Base-by-base conservation (phyloP, 2,888 invertebrate species). In the Amblyjoppa fuscipennis region DNA sequence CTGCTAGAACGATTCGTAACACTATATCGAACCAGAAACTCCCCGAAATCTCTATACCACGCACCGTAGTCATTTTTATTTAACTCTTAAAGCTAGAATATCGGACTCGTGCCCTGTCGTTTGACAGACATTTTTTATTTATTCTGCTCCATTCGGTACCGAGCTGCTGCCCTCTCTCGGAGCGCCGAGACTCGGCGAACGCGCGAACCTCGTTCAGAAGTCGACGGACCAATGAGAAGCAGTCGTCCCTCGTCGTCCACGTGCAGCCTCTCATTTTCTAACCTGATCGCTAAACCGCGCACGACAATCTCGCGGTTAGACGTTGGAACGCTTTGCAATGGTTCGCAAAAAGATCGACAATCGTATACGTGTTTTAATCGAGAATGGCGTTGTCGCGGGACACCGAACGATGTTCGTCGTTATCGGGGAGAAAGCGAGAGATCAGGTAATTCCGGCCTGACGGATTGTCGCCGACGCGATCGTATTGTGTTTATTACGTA, bases 321-420 rank as follows among this genome's bases (percentile, higher is more conserved):
- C 13, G 3, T 49, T 49, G 16, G 4, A 31, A n/a, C 13, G 28
- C 16, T 34, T 6, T 25, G 64, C 9, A 25, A 98, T 98, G 98
- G 97, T 97, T 61, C 96, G 98, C 89, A 98, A 98, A 94, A 99
- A 99, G 95, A 97, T 99, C 91, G 99, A 99, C 94, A 99, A 99
- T 93, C 96, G 99, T 78, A 98, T 99, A 86, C 96, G 99, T 71
- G 96, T 98, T 31, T 96, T 99, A 95, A 99, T 99, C 92, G 99
- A 99, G 95, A 99, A 99, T 97, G 99, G 99, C 41, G 98, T 99
- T 69, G 96, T 96, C 91, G 94, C 96, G 74, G 97, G 98, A 1
- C 99, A 99, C 93, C 96, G 99, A 79, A 98, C 98, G 3, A 96
- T 99, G 96, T 98, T 99, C 95, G 96, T 98, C 68, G 95, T 99